Conservation (phyloP, 2,888 invertebrate genomes). For the Cataglyphis rosenhaueri region DNA sequence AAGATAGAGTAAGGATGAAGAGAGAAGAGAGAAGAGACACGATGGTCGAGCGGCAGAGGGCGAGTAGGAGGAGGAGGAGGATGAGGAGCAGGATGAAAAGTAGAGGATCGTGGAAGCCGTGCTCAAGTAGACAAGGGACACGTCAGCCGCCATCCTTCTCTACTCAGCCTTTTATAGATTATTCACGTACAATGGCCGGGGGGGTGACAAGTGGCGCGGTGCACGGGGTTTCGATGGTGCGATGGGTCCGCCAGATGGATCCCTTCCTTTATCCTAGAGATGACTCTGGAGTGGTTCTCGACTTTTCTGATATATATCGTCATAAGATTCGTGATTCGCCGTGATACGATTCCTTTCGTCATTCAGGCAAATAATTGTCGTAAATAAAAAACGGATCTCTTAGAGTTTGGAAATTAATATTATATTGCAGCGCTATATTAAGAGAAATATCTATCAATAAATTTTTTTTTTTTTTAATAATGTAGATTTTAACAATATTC, state of each 20-base stretch:
- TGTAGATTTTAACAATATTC: background rate
- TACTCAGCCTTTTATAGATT: slow-evolving; percentile 85
- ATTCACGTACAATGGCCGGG: slow-evolving; percentile 83
- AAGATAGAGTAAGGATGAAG: slow-evolving; percentile 62
- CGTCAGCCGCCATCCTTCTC: slow-evolving; percentile 82
- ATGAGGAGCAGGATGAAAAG: slow-evolving; percentile 78
- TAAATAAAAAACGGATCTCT: slow-evolving; percentile 22
- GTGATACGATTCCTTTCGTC: slow-evolving; percentile 36
- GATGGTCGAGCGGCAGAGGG: slow-evolving; percentile 56
- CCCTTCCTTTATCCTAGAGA: slow-evolving; percentile 58
- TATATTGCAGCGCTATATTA: slow-evolving; percentile 3
- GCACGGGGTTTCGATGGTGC: slow-evolving; percentile 60
- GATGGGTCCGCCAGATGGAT: slow-evolving; percentile 56
- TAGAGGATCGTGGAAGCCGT: slow-evolving; percentile 83
- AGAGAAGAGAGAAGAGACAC: slow-evolving; percentile 59
- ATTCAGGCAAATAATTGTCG: slow-evolving; percentile 29
- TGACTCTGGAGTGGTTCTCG: slow-evolving; percentile 57
- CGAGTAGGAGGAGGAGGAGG: slow-evolving; percentile 45
- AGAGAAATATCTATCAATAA: background rate
- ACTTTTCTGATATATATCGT: slow-evolving; percentile 49
- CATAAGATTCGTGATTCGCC: slow-evolving; percentile 32
- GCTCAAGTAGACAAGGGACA: slow-evolving; percentile 85
- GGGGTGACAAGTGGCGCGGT: slow-evolving; percentile 80
- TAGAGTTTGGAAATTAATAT: background rate
- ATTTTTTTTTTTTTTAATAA: background rate